phyloP scores from a whole-genome alignment of 2,888 invertebrate genomes.

The Nesidiocoris tenuis region DNA sequence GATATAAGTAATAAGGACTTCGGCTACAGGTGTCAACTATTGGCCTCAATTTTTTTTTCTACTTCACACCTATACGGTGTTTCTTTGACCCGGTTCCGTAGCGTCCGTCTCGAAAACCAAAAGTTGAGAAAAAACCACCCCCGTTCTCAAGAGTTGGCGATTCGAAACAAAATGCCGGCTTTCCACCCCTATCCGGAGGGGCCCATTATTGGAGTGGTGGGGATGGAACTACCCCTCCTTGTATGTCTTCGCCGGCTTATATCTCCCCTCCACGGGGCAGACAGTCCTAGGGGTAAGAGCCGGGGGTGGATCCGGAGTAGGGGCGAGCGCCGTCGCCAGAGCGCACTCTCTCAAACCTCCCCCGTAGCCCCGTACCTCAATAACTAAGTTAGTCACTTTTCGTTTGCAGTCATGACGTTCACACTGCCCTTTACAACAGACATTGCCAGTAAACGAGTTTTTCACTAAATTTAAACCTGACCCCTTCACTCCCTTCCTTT shows the following conservation, averaged over 20 bases:
- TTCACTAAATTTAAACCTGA: constrained; percentile 45
- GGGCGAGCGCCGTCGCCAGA: constrained; percentile 32
- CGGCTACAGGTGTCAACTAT: too few species aligned
- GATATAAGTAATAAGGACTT: too few species aligned
- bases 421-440: constrained; percentile 43
- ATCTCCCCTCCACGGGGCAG: background rate
- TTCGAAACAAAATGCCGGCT: constrained; percentile 1
- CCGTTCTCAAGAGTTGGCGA: too few species aligned
- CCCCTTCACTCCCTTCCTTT: constrained; percentile 30
- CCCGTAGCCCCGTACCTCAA: constrained; percentile 52
- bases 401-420: constrained; percentile 60
- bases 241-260: background rate
- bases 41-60: too few species aligned
- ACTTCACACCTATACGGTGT: too few species aligned
- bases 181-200: background rate
- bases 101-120: too few species aligned
- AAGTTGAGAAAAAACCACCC: too few species aligned
- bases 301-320: constrained; percentile 1
- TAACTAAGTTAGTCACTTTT: constrained; percentile 68
- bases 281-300: background rate
- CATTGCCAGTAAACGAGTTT: constrained; percentile 44
- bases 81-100: too few species aligned
- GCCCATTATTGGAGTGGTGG: background rate
- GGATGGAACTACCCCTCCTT: background rate
- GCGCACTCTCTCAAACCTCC: constrained; percentile 43